Conservation (phyloP, 2,888 invertebrate species). For the Epistrophe grossulariae region DNA sequence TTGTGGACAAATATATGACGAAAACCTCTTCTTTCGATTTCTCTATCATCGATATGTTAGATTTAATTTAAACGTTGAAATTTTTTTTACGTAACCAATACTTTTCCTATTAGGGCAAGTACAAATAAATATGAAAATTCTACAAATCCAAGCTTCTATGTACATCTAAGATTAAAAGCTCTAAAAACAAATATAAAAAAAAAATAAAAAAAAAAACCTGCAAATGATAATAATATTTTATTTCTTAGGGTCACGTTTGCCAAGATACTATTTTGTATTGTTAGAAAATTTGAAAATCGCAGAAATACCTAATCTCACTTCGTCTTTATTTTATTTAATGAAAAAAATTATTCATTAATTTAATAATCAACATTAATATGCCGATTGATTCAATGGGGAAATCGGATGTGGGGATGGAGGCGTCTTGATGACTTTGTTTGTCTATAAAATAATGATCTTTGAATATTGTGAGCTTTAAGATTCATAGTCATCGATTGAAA, state of each 20-base stretch:
- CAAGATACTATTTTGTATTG: constrained; percentile 31
- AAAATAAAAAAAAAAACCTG: background rate
- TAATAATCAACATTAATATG: background rate
- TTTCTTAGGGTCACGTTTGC: constrained; percentile 31
- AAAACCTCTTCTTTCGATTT: too few relatives aligned
- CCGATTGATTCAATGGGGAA: background rate
- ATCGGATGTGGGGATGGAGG: background rate
- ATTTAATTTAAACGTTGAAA: too few relatives aligned
- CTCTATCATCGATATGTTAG: too few relatives aligned
- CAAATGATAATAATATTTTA: background rate
- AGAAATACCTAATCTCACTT: background rate
- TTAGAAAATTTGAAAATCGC: background rate
- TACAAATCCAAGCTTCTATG: constrained; percentile 46
- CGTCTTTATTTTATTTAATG: background rate
- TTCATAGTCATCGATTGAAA: constrained; percentile 49
- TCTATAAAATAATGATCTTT: constrained; percentile 18
- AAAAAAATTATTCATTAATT: background rate
- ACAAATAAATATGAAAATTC: background rate
- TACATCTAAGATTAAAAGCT: constrained; percentile 30
- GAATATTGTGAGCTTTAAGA: background rate
- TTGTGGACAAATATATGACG: too few relatives aligned
- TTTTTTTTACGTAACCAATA: too few relatives aligned
- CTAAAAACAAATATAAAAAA: background rate
- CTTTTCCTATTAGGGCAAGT: too few relatives aligned
- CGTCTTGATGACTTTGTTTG: constrained; percentile 10